Evolutionary conservation across 2,888 invertebrate genomes (phyloP).

Genomic region (Iselma pallidipennis): DNA sequence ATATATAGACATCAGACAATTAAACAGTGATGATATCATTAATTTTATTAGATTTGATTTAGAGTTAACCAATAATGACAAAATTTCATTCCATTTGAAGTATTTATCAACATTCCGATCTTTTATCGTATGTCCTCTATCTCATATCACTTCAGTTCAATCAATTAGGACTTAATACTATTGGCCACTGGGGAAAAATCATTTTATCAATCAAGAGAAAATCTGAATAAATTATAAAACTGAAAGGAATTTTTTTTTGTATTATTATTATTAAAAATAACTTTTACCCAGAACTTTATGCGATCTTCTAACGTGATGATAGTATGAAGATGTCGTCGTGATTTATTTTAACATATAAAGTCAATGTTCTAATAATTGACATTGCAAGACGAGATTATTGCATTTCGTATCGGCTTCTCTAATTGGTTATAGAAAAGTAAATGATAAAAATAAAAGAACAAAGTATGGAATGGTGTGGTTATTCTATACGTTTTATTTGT

Average conservation of each 20-base stretch:
- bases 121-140: not conserved
- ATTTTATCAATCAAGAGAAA: not conserved
- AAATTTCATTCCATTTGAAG: not conserved
- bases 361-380: constrained; percentile 15
- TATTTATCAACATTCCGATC: not conserved
- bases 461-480: not conserved
- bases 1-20: not conserved
- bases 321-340: not conserved
- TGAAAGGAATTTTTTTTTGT: not conserved
- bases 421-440: not conserved
- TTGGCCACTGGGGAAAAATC: no score
- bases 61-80: not conserved
- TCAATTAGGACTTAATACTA: no score
- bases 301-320: not conserved
- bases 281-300: not conserved
- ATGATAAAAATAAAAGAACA: not conserved
- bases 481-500: not conserved
- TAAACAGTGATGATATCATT: not conserved
- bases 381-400: constrained; percentile 16
- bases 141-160: no score
- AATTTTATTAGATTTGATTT: not conserved
- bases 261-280: not conserved
- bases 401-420: constrained; percentile 18
- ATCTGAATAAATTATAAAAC: constrained; percentile 1
- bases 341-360: constrained; percentile 3